Conservation (phyloP, 2,113 vertebrate species). For the Gavialis gangeticus region DNA sequence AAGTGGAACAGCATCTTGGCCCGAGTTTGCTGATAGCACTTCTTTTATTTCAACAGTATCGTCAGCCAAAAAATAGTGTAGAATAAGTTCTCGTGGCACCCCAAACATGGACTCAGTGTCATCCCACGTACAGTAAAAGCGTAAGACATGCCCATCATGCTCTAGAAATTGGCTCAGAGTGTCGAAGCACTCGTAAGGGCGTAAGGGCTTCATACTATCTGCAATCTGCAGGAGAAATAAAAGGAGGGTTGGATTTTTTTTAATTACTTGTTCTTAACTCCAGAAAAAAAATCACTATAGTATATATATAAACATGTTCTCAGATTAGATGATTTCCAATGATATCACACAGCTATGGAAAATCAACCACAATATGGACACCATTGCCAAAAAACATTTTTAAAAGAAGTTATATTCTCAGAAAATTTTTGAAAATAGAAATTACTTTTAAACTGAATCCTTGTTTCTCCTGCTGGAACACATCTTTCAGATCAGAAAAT, state of each 20-base stretch:
- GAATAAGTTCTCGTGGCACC: constrained; percentile 82
- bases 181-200: constrained; percentile 85
- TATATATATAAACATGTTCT: neutral
- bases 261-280: neutral
- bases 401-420: neutral
- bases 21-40: constrained; percentile 82
- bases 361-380: neutral
- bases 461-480: constrained; percentile 30
- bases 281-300: neutral
- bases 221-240: constrained; percentile 72
- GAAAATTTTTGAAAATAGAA: neutral
- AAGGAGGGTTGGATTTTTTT: neutral
- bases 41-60: constrained; percentile 91
- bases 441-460: neutral
- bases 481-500: neutral
- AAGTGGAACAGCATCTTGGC: constrained; percentile 76
- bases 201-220: constrained; percentile 81
- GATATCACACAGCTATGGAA: neutral
- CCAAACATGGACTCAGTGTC: constrained; percentile 78
- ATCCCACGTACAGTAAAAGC: constrained; percentile 92
- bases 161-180: constrained; percentile 89
- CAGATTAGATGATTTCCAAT: constrained; percentile 1
- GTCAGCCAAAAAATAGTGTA: constrained; percentile 91
- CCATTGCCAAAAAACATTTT: neutral
- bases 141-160: constrained; percentile 84